Percentiles rank a stretch among this genome's conserved stretches.
Evolutionary conservation across 2,113 vertebrate genomes (phyloP).

Genomic region (Corythornis madagascariensis): DNA sequence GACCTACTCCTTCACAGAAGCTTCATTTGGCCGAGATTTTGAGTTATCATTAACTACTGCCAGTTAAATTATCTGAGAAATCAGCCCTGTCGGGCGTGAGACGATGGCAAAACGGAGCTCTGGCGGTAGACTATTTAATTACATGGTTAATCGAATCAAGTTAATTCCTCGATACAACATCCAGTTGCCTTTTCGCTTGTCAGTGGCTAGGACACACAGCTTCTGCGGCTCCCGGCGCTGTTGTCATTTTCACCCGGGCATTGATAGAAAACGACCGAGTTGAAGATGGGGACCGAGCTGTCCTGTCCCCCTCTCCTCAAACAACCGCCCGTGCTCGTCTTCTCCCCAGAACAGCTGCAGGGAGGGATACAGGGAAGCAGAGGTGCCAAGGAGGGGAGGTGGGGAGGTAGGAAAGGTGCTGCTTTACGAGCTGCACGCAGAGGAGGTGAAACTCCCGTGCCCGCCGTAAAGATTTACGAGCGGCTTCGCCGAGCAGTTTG

Average conservation of each 20-base stretch:
- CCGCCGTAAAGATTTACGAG: neutral
- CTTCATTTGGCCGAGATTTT: conserved; percentile 22
- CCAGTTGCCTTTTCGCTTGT: neutral
- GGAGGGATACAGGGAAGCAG: neutral
- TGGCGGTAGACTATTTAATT: conserved; percentile 9
- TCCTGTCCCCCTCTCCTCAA: neutral
- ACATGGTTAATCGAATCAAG: conserved; percentile 47
- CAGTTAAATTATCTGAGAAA: conserved; percentile 54
- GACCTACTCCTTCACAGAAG: neutral
- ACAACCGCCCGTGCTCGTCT: accelerated
- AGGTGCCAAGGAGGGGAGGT: too few species aligned
- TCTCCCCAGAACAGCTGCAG: neutral
- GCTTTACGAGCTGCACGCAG: neutral
- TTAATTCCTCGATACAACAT: neutral
- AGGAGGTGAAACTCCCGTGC: neutral
- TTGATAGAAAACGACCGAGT: neutral
- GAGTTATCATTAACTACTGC: conserved; percentile 44
- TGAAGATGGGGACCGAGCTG: neutral
- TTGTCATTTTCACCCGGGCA: neutral
- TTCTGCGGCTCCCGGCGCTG: neutral
- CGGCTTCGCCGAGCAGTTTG: neutral
- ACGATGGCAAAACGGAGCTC: neutral
- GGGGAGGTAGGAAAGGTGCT: neutral
- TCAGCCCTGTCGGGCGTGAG: neutral
- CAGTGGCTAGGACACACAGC: neutral